Conservation (phyloP, 1,140 invertebrate species). For the Penaeus vannamei region DNA sequence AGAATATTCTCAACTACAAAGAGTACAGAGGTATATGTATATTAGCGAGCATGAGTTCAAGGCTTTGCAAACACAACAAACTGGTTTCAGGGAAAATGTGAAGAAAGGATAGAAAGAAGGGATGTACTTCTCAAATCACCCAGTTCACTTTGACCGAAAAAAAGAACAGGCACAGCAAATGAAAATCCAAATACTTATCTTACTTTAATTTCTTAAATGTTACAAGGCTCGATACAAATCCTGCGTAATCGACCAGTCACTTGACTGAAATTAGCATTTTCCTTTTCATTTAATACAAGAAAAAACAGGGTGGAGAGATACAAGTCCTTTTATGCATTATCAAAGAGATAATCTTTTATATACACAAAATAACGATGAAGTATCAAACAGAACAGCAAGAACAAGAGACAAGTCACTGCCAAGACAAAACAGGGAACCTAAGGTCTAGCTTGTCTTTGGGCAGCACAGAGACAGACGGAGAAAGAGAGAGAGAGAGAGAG, state of each 20-base stretch:
- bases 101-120: too few relatives aligned
- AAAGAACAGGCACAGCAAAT: too few relatives aligned
- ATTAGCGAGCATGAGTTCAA: too few relatives aligned
- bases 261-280: background rate
- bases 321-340: conserved; percentile 31
- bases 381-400: conserved; percentile 21
- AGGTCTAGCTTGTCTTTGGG: background rate
- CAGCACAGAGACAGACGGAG: background rate
- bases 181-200: background rate
- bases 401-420: background rate
- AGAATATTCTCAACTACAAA: too few relatives aligned
- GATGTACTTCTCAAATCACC: too few relatives aligned
- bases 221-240: conserved; percentile 59
- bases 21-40: too few relatives aligned
- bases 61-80: too few relatives aligned
- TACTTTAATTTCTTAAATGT: conserved; percentile 41
- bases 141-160: too few relatives aligned
- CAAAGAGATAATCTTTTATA: conserved; percentile 56
- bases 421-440: background rate
- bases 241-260: conserved; percentile 39
- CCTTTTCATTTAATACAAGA: conserved; percentile 9
- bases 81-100: too few relatives aligned
- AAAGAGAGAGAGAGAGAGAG: too few relatives aligned
- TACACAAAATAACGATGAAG: conserved; percentile 50
- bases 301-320: conserved; percentile 19